phyloP scores from a whole-genome alignment of 2,888 invertebrate genomes.

The Agrenia bidenticulata region DNA sequence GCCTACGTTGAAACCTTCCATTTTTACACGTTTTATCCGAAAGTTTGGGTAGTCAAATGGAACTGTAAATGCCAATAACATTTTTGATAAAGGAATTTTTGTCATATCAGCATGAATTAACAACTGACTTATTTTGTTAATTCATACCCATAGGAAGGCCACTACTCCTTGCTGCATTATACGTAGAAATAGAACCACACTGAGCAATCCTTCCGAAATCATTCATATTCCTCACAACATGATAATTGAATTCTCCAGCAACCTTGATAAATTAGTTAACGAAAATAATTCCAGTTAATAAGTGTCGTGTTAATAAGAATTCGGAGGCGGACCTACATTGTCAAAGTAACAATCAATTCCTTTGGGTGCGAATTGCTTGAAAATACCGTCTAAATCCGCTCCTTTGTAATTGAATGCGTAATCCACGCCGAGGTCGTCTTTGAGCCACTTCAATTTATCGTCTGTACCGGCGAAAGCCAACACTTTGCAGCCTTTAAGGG shows the following conservation, averaged over 20 bases:
- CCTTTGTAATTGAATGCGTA: constrained; percentile 72
- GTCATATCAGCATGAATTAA: no score
- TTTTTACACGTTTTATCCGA: constrained; percentile 59
- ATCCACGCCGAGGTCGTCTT: constrained; percentile 68
- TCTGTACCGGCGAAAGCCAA: constrained; percentile 72
- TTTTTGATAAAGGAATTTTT: no score
- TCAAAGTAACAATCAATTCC: constrained; percentile 77
- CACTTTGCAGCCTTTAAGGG: constrained; percentile 66
- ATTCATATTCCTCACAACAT: constrained; percentile 65
- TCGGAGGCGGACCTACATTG: constrained; percentile 63
- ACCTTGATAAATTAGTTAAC: constrained; percentile 59
- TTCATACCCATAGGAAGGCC: constrained; percentile 5
- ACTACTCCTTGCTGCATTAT: constrained; percentile 60
- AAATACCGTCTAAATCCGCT: constrained; percentile 59
- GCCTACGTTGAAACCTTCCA: constrained; percentile 64
- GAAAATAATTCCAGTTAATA: no score
- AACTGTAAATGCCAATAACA: constrained; percentile 16
- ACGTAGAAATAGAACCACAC: constrained; percentile 68
- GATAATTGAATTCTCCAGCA: constrained; percentile 66
- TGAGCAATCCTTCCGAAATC: constrained; percentile 63
- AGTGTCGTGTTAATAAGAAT: no score
- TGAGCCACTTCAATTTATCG: constrained; percentile 69
- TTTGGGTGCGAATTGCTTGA: constrained; percentile 66
- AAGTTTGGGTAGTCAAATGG: constrained; percentile 32
- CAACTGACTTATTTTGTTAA: no score